Conservation (phyloP, 64 coral and sea anemone genomes). For the Astreopora myriophthalma region DNA sequence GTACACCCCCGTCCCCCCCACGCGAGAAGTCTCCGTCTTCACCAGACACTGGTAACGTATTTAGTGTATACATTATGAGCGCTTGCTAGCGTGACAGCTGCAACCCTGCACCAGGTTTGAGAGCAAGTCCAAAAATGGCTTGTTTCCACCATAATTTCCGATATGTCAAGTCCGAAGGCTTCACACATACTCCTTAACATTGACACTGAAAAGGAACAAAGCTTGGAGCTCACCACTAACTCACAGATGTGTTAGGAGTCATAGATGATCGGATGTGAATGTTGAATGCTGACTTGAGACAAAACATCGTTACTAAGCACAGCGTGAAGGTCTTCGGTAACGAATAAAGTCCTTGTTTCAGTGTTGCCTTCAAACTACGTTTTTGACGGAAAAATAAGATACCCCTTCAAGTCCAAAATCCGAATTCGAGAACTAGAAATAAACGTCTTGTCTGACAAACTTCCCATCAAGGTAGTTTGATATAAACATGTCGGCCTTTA, state of each 20-base stretch:
- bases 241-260: slow-evolving; percentile 42
- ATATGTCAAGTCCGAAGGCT: slow-evolving; percentile 60
- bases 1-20: too few species aligned
- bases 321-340: too few species aligned
- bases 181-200: slow-evolving; percentile 36
- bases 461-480: background rate
- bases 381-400: too few species aligned
- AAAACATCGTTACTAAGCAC: slow-evolving; percentile 22
- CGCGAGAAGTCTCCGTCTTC: too few species aligned
- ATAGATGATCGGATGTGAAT: background rate
- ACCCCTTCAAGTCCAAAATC: background rate
- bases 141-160: slow-evolving; percentile 26
- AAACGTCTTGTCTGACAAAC: background rate
- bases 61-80: too few species aligned
- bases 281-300: slow-evolving; percentile 1
- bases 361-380: too few species aligned
- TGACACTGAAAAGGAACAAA: slow-evolving; percentile 31
- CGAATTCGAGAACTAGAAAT: background rate
- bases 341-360: too few species aligned
- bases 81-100: background rate
- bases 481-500: too few species aligned
- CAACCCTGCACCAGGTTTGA: slow-evolving; percentile 45
- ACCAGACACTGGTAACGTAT: too few species aligned
- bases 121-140: slow-evolving; percentile 39
- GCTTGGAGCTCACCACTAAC: background rate